Conservation (phyloP, 2,113 vertebrate genomes). For the Merops nubicus region DNA sequence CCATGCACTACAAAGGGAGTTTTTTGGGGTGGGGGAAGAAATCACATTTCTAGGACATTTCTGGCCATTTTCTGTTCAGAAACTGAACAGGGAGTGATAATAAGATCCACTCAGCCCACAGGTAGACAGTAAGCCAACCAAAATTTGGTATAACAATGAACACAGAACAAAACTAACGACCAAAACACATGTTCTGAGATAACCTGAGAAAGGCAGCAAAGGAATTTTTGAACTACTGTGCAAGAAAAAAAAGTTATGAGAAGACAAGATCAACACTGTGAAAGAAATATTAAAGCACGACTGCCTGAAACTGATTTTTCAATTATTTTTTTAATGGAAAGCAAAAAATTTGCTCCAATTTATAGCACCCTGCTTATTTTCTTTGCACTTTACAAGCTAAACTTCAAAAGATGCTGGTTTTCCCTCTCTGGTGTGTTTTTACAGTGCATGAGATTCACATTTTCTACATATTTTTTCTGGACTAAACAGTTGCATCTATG, state of each 20-base stretch:
- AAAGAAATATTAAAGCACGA: background rate
- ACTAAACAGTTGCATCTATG: background rate
- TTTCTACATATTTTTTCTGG: background rate
- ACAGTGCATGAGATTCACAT: background rate
- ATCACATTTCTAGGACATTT: fast-evolving
- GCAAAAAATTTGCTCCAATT: background rate
- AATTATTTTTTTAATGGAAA: background rate
- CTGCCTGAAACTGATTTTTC: constrained; percentile 25
- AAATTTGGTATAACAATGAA: constrained; percentile 23
- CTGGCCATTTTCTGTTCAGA: no score
- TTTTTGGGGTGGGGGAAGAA: background rate
- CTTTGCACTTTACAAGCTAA: background rate
- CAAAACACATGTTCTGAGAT: constrained; percentile 35
- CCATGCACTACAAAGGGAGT: background rate
- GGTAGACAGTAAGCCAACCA: background rate
- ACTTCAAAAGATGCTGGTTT: background rate
- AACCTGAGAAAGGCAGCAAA: constrained; percentile 30
- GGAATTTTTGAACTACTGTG: constrained; percentile 19
- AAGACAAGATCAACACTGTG: background rate
- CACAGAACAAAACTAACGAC: background rate
- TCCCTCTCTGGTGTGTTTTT: background rate
- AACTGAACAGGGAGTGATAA: background rate
- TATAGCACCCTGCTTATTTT: background rate
- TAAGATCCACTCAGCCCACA: background rate
- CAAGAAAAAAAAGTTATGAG: constrained; percentile 16